Percentiles rank a stretch among this genome's conserved stretches.
phyloP scores from a whole-genome alignment of 2,797 vertebrate species.

The Micropoecilia bifurca region DNA sequence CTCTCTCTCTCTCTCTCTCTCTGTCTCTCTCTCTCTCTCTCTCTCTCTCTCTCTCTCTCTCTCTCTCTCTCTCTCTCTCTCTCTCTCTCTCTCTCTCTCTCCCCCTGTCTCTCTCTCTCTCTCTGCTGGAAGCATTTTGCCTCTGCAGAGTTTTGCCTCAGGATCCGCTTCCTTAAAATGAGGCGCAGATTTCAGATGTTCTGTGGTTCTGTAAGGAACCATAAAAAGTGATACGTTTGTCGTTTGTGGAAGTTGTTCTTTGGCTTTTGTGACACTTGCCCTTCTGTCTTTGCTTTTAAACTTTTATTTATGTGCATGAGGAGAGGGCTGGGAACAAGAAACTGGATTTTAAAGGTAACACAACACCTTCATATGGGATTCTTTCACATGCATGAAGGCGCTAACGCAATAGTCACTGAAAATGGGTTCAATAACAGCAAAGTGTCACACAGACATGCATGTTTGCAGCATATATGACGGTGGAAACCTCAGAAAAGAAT shows the following conservation, averaged over 20 bases:
- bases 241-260: slow-evolving; percentile 4
- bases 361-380: slow-evolving; percentile 16
- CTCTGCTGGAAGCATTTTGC: slow-evolving; percentile 35
- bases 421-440: slow-evolving; percentile 37
- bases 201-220: background rate
- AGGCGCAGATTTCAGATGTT: background rate
- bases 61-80: too few relatives aligned
- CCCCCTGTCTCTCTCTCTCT: too few relatives aligned
- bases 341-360: slow-evolving; percentile 41
- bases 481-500: background rate
- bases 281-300: slow-evolving; percentile 23
- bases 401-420: slow-evolving; percentile 20
- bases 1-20: too few relatives aligned
- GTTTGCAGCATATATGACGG: slow-evolving; percentile 30
- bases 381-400: slow-evolving; percentile 4
- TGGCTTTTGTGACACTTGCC: background rate
- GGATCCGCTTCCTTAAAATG: slow-evolving; percentile 19
- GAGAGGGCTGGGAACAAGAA: background rate
- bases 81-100: too few relatives aligned
- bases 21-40: too few relatives aligned
- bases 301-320: background rate
- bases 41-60: background rate
- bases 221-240: background rate
- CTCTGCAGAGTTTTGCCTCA: slow-evolving; percentile 25
- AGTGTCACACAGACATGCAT: slow-evolving; percentile 24